phyloP scores from a whole-genome alignment of 2,888 invertebrate genomes.

The Coenonympha glycerion region DNA sequence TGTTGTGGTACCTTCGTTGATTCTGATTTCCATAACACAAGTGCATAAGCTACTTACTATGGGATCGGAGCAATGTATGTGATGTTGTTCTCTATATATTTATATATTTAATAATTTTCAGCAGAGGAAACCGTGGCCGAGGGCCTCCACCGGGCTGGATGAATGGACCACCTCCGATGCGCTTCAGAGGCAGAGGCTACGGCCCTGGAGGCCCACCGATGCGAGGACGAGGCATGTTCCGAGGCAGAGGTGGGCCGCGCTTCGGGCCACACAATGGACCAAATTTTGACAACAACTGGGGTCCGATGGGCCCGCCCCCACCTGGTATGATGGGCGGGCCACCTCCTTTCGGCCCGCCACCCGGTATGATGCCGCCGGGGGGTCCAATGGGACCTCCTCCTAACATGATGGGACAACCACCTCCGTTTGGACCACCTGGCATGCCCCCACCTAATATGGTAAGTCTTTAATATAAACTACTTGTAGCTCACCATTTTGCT shows the following conservation, averaged over 20 bases:
- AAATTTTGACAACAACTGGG: constrained; percentile 80
- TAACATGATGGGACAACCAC: constrained; percentile 75
- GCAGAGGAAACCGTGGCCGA: constrained; percentile 53
- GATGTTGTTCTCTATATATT: too few relatives aligned
- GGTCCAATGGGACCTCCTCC: constrained; percentile 76
- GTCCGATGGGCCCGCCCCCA: constrained; percentile 77
- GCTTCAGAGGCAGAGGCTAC: constrained; percentile 81
- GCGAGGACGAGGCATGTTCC: constrained; percentile 71
- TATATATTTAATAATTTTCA: constrained; percentile 31
- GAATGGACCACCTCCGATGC: constrained; percentile 77
- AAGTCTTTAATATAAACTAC: constrained; percentile 42
- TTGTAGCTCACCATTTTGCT: too few relatives aligned
- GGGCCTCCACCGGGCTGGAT: constrained; percentile 63
- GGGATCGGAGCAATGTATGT: too few relatives aligned
- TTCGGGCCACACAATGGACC: constrained; percentile 73
- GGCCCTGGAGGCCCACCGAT: constrained; percentile 78
- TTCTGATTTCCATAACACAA: too few relatives aligned
- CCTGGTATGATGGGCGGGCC: constrained; percentile 72
- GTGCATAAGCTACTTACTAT: too few relatives aligned
- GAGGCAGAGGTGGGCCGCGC: constrained; percentile 67
- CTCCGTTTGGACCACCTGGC: constrained; percentile 69
- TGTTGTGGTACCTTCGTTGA: too few relatives aligned
- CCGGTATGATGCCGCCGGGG: constrained; percentile 76
- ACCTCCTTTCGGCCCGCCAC: constrained; percentile 68
- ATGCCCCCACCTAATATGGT: constrained; percentile 78